Evolutionary conservation across 2,888 invertebrate genomes (phyloP), one percentile per base, ranked within the genome.

Genomic region (Eustalomyia histrio): DNA sequence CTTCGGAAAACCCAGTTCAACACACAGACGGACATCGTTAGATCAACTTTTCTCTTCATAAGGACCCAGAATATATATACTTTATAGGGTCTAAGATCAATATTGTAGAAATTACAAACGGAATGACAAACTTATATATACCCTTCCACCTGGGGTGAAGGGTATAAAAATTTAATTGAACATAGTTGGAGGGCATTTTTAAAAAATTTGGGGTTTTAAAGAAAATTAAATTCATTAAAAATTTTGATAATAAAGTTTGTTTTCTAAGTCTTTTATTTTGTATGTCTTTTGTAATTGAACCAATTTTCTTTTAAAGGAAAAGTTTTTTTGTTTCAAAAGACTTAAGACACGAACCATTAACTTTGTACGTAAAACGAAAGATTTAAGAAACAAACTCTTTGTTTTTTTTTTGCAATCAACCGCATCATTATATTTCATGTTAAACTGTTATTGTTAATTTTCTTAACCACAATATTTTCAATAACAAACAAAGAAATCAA

Each of bases 261-360:
- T 21, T 52, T 68, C 52, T 69, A 64, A 79, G 58, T 79, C 74
- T 74, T 78, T 72, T 72, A 65, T 60, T 65, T 71, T 71, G 1
- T 39, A 14, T 14, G 9, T 39, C 1, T 5, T 43, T 57, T 35
- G n/a, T 35, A 65, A 10, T 7, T 50, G 33, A 57, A 10, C 7
- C 16, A 64, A 64, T 64, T 64, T 64, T 39, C 6, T 24, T 17
- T 17, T 35, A 4, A 16, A 16, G 16, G 1, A 33, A 39, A 39
- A 39, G 14, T 14, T 39, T 9, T 39, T 39, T 35, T 35, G 1
- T 39, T 12, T 12, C 33, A 52, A 64, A 64, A 64, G 29, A 33
- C 17, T 52, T 52, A 64, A 52, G 24, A 18, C 18, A 55, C 55
- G 18, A 55, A 29, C 55, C 7, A 29, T 29, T 29, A 29, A 29